Percentiles rank a stretch among this genome's conserved stretches.
These are phyloP conservation scores for Malachius bipustulatus DNA, from an alignment of 2,888 invertebrate species.

Conservation along the genomic window DNA sequence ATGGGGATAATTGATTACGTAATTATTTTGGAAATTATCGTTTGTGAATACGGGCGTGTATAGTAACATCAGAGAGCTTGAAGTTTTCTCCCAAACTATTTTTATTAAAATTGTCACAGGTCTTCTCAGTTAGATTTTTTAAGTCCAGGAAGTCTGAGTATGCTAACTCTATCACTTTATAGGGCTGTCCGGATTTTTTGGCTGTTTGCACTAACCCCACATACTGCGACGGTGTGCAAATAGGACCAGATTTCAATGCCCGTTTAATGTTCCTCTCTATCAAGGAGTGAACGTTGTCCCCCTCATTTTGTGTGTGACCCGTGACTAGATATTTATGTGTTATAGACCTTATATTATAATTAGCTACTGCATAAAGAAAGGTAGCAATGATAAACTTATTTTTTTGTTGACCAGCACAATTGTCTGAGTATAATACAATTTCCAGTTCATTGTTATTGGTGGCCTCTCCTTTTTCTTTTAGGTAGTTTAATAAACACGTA, in stretches of 20 bases:
- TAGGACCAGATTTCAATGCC: slow-evolving; percentile 8
- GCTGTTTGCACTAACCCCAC: slow-evolving; percentile 7
- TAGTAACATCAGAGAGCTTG: too few relatives aligned
- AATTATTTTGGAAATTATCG: too few relatives aligned
- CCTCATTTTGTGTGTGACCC: slow-evolving; percentile 13
- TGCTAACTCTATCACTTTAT: too few relatives aligned
- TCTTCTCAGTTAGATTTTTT: too few relatives aligned
- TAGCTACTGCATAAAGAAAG: slow-evolving; percentile 9
- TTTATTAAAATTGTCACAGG: too few relatives aligned
- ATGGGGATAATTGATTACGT: too few relatives aligned
- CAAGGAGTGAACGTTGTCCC: slow-evolving; percentile 9
- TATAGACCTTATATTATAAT: slow-evolving; percentile 8
- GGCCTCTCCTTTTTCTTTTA: slow-evolving; percentile 16
- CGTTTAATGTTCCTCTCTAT: slow-evolving; percentile 9
- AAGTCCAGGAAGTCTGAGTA: too few relatives aligned
- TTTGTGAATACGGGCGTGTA: too few relatives aligned
- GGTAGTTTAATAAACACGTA: slow-evolving; percentile 23
- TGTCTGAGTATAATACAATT: slow-evolving; percentile 13
- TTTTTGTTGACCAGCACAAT: slow-evolving; percentile 13
- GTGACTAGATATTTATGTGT: slow-evolving; percentile 11
- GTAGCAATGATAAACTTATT: slow-evolving; percentile 12
- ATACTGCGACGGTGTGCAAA: slow-evolving; percentile 9
- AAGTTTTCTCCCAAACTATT: too few relatives aligned
- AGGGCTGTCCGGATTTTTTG: slow-evolving; percentile 8
- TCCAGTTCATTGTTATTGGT: slow-evolving; percentile 8